These are phyloP conservation scores for Camponotus pennsylvanicus DNA, from an alignment of 1,140 invertebrate species.

Conservation along the genomic window DNA sequence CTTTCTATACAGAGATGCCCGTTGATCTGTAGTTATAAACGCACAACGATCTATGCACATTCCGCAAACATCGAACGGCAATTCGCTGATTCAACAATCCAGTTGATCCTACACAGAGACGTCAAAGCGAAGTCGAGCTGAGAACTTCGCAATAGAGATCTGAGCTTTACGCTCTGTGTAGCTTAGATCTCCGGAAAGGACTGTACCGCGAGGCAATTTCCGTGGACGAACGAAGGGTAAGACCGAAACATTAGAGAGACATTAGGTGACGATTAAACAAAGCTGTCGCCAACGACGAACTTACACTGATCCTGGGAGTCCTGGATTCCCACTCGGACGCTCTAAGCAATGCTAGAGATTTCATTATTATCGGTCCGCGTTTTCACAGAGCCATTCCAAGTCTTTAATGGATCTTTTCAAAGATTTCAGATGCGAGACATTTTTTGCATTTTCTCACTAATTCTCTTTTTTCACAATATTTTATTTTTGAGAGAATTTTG, in stretches of 20 bases:
- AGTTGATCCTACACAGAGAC: slow-evolving; percentile 53
- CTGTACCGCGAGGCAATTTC: slow-evolving; percentile 62
- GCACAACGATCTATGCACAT: slow-evolving; percentile 40
- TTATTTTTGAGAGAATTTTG: not conserved
- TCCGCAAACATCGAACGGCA: slow-evolving; percentile 49
- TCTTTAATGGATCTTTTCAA: not conserved
- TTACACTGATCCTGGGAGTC: not conserved
- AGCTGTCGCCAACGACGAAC: slow-evolving; percentile 64
- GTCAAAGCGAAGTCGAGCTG: slow-evolving; percentile 65
- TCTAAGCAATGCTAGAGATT: slow-evolving; percentile 6
- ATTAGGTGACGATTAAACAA: slow-evolving; percentile 73
- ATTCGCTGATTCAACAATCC: slow-evolving; percentile 47
- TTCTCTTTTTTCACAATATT: not conserved
- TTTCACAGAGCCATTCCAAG: not conserved
- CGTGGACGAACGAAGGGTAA: slow-evolving; percentile 66
- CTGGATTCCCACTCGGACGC: not conserved
- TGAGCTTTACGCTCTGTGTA: slow-evolving; percentile 67
- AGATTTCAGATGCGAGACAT: not conserved
- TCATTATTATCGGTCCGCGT: slow-evolving; percentile 28
- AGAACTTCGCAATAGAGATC: slow-evolving; percentile 65
- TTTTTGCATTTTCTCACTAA: not conserved
- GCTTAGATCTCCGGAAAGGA: slow-evolving; percentile 43
- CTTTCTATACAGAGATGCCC: not conserved
- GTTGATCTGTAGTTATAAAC: slow-evolving; percentile 57
- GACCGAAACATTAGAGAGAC: slow-evolving; percentile 70